These are phyloP conservation scores for Microplitis demolitor DNA, from an alignment of 1,140 invertebrate species.

Conservation along the genomic window DNA sequence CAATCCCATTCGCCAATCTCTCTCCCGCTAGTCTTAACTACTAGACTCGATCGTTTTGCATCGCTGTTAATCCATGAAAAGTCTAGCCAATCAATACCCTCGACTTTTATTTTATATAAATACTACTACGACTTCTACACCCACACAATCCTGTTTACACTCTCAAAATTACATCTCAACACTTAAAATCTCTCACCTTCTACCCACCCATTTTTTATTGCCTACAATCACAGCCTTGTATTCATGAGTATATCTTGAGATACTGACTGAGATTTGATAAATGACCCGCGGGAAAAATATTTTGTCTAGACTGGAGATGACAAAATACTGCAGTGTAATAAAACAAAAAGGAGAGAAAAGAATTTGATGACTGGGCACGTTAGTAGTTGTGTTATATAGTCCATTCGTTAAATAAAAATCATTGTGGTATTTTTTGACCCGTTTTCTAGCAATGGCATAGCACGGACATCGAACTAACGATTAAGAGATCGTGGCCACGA, in stretches of 20 bases:
- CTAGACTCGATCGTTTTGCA: slow-evolving; percentile 10
- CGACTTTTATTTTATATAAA: no score
- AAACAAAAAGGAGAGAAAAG: no score
- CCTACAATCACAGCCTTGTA: background rate
- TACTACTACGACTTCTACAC: no score
- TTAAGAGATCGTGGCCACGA: slow-evolving; percentile 50
- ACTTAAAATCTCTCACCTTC: background rate
- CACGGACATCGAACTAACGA: slow-evolving; percentile 43
- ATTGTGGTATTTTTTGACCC: slow-evolving; percentile 10
- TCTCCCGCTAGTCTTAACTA: slow-evolving; percentile 14
- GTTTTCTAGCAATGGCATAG: slow-evolving; percentile 6
- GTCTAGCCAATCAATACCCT: slow-evolving; percentile 2
- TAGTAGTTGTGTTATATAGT: no score
- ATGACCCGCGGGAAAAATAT: no score
- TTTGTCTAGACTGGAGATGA: no score
- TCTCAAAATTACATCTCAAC: background rate
- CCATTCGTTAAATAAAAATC: background rate
- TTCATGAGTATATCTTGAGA: no score
- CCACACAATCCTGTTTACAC: background rate
- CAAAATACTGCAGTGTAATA: no score
- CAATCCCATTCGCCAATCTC: slow-evolving; percentile 26
- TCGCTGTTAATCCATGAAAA: slow-evolving; percentile 1
- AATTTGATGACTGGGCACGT: no score
- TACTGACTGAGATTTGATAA: no score
- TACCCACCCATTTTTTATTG: background rate